phyloP scores from a whole-genome alignment of 2,888 invertebrate genomes.

The Danaus chrysippus region DNA sequence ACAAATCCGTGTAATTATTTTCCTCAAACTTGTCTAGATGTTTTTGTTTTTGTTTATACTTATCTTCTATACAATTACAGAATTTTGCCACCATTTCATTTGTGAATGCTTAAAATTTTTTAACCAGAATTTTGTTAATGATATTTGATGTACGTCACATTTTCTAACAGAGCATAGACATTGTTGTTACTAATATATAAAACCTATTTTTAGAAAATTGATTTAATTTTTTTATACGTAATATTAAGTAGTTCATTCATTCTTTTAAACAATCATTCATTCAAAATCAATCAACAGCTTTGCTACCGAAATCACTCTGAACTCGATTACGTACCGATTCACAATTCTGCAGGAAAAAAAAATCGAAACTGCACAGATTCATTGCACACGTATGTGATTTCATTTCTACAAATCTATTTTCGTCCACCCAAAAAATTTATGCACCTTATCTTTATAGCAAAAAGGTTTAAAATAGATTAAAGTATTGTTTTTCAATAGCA shows the following conservation, averaged over 20 bases:
- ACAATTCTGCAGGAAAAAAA: slow-evolving; percentile 33
- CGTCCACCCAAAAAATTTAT: neutral
- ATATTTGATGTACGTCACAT: slow-evolving; percentile 1
- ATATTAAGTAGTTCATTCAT: slow-evolving; percentile 9
- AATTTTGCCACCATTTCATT: neutral
- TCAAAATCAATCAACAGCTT: slow-evolving; percentile 31
- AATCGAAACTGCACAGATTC: slow-evolving; percentile 32
- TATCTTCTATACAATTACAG: slow-evolving; percentile 7
- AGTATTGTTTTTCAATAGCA: neutral
- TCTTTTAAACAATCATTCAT: slow-evolving; percentile 13
- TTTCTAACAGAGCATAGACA: neutral
- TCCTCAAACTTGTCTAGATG: slow-evolving; percentile 18
- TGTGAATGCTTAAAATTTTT: neutral
- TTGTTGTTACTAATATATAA: neutral
- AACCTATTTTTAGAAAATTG: neutral
- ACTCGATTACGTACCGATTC: slow-evolving; percentile 40
- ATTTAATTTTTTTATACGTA: neutral
- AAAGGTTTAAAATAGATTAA: slow-evolving; percentile 15
- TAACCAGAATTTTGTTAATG: neutral
- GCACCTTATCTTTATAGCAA: neutral
- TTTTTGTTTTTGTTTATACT: slow-evolving; percentile 35
- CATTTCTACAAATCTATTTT: slow-evolving; percentile 25
- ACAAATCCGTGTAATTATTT: slow-evolving; percentile 45
- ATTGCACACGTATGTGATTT: slow-evolving; percentile 38
- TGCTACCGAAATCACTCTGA: slow-evolving; percentile 31